Evolutionary conservation across 2,113 vertebrate genomes (phyloP), one percentile per base, ranked within the genome.

Genomic region (Hippocampus comes): DNA sequence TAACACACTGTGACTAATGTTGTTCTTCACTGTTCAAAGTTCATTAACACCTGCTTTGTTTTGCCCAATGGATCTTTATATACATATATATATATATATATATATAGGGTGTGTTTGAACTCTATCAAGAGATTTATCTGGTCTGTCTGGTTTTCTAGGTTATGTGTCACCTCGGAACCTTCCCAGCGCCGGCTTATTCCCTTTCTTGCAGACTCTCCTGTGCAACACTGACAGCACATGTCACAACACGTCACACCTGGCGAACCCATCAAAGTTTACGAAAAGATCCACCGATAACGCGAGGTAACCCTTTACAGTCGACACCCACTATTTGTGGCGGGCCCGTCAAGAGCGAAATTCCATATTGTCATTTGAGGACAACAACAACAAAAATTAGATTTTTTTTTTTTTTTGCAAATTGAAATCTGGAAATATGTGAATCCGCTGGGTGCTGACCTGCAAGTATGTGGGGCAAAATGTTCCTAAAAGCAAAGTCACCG

Each of bases 131-230:
- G 23, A 21, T 72, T 66, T 71, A 17, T 65, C 9, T 20, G 51
- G 9, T 78, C 70, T 72, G 9, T 66, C 9, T 46, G 30, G n/a
- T 46, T 75, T 75, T 92, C 9, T 84, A 98, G 96, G 97, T 91
- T 97, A 95, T 61, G 94, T 95, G 23, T 94, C 91, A 63, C 95
- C 97, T 7, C 88, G 94, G 77, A 98, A 97, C 82, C 95, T 99
- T 43, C 97, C 96, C 15, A 99, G 97, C 41, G 82, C 96, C 0
- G 96, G 97, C 11, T 95, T 99, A 84, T 95, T 98, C 85, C 96
- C 97, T 0, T 98, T 98, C 86, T 92, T 99, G 63, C 95, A 98
- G 83, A 97, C 95, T 0, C 91, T 98, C 41, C 93, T 99, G 80
- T 99, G 97, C 72, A 94, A 94, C 82, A 92, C 93, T 0, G 97